Evolutionary conservation across 2,113 vertebrate species (phyloP).

Genomic region (Hystrix cristata): DNA sequence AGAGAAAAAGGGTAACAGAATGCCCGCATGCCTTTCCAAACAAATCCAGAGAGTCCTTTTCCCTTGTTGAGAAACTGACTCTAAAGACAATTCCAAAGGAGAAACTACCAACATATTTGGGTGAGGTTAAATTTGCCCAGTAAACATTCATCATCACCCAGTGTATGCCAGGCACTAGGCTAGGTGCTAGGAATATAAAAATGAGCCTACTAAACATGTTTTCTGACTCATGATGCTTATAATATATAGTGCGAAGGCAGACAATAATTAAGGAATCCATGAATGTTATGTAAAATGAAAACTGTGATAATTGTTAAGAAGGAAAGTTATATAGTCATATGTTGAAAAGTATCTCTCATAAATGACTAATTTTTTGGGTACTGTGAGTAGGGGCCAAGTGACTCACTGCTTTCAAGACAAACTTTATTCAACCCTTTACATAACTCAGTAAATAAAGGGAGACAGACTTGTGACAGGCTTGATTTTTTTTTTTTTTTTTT

Average conservation of each 20-base stretch:
- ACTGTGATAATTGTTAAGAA: background rate
- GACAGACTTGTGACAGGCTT: background rate
- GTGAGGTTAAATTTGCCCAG: background rate
- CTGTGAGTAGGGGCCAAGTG: background rate
- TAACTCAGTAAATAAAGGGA: background rate
- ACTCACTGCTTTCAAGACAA: slow-evolving; percentile 40
- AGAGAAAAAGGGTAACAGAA: background rate
- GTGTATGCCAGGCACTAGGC: background rate
- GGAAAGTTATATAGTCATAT: background rate
- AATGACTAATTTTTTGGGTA: background rate
- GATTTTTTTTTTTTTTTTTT: background rate
- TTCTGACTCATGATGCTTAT: background rate
- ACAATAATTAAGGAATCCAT: background rate
- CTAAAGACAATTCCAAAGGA: slow-evolving; percentile 24
- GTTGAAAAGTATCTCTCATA: background rate
- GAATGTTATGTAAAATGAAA: background rate
- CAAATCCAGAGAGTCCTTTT: slow-evolving; percentile 5
- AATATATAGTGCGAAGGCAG: background rate
- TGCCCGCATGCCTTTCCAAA: background rate
- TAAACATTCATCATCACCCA: background rate
- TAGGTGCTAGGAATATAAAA: background rate
- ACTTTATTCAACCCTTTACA: background rate
- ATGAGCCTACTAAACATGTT: background rate
- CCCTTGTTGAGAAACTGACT: background rate
- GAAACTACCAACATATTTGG: background rate